Evolutionary conservation across 2,113 vertebrate species (phyloP), one percentile per base, ranked within the genome.

Genomic region (Galeopterus variegatus): DNA sequence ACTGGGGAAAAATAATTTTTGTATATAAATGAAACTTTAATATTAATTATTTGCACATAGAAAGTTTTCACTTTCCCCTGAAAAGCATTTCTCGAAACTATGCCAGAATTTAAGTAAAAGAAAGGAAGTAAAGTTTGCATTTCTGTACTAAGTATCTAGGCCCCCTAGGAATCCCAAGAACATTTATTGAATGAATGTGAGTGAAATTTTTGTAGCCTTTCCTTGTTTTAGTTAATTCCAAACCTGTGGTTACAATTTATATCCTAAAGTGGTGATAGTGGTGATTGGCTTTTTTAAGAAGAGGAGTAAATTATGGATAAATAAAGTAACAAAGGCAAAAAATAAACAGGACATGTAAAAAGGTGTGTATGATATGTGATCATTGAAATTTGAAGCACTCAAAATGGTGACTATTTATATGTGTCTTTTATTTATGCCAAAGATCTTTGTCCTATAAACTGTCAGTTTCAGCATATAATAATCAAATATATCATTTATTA

Each of bases 1-100:
- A 69, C 19, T 84, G 15, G 2, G 54, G 54, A 62, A 90, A 95
- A 90, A 77, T 67, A 17, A 50, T 18, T 93, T 94, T 90, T 90
- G 8, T 58, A 15, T 72, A 60, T 67, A 84, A 81, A 1, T 67
- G 23, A 50, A 69, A 13, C 5, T 75, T 83, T 88, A 90, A 6
- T 62, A 65, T 77, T 72, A 54, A 75, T 64, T 64, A 70, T 84
- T 80, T 75, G 7, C 33, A 36, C 26, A 58, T 18, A 79, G 52
- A 41, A 76, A 24, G 1, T 65, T 73, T 94, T 60, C 6, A 52
- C 26, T 67, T 64, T 95, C 0, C 23, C 1, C 33, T 93, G 26
- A 62, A 87, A 92, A 90, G n/a, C 31, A 45, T 50, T 85, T 64
- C 2, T 56, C 33, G 9, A 77, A 95, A 41, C 1, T 65, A 5